Base-by-base conservation (phyloP, 2,888 invertebrate species). In the Eupithecia vulgata region DNA sequence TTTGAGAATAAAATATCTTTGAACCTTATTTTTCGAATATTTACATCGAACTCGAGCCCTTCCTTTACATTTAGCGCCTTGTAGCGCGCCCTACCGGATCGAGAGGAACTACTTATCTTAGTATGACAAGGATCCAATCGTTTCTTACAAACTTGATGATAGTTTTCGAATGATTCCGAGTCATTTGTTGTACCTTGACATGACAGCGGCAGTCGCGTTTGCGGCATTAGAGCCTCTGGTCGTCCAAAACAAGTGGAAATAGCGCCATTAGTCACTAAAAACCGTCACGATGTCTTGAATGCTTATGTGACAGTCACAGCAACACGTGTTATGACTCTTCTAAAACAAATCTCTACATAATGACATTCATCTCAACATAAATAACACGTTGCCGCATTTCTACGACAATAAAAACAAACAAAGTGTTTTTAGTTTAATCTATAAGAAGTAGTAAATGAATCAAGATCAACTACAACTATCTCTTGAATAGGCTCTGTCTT, bases 401-500 rank as follows among this genome's bases (percentile, higher is more conserved):
- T 48, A 8, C 48, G 17, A 48, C 30, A 30, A 30, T 7, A 48
- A 8, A 48, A 8, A 48, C 7, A n/a, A n/a, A 48, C n/a, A 48
- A 45, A 17, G 45, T 48, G 8, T n/a, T 7, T n/a, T 48, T 8
- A 48, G n/a, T 48, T 48, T 8, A 48, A 48, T 48, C n/a, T 48
- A 45, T 6, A 15, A 45, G 3, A n/a, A n/a, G n/a, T 48, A 8
- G 48, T 48, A 48, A 48, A 48, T n/a, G 1, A 48, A 48, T 48
- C 45, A 15, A 45, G 45, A 48, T 48, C 21, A 21, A 10, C 3
- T 12, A 21, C 42, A 37, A 12, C 17, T 21, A 7, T 45, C n/a
- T 30, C 34, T 62, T 45, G 21, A 70, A 62, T 7, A 45, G 34
- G n/a, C 69, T n/a, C 30, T 64, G 21, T 25, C 13, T 57, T 52